Percentiles rank a stretch among this genome's conserved stretches.
Evolutionary conservation across 2,113 vertebrate genomes (phyloP).

Genomic region (Promerops cafer): DNA sequence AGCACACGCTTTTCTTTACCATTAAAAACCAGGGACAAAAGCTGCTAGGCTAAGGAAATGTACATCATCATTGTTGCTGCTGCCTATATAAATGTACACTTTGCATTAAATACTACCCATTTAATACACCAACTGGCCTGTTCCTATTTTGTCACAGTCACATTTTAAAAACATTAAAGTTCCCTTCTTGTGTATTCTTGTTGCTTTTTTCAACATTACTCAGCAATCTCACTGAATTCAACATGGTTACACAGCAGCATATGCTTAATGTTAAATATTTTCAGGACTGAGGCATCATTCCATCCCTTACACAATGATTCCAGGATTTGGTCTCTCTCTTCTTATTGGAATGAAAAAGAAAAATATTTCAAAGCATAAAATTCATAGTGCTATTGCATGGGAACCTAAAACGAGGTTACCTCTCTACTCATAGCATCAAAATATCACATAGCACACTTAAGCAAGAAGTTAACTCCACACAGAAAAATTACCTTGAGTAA

Average conservation of each 20-base stretch:
- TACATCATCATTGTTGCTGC: neutral
- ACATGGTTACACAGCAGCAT: neutral
- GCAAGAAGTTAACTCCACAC: neutral
- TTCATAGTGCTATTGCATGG: neutral
- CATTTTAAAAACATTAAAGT: neutral
- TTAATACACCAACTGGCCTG: neutral
- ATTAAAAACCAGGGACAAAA: neutral
- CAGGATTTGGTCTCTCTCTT: neutral
- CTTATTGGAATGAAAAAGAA: neutral
- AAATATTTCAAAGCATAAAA: neutral
- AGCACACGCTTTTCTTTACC: neutral
- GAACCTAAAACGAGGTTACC: neutral
- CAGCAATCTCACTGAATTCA: neutral
- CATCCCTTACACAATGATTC: neutral
- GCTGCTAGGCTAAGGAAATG: neutral
- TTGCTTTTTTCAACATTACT: neutral
- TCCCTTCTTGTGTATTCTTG: neutral
- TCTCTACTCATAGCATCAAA: neutral
- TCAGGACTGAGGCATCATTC: neutral
- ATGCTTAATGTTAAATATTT: neutral
- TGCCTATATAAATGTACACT: neutral
- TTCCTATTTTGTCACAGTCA: neutral
- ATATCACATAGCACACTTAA: neutral
- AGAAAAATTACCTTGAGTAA: constrained; percentile 89
- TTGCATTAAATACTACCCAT: neutral